phyloP scores from a whole-genome alignment of 2,797 vertebrate species.

The Fundulus diaphanus region DNA sequence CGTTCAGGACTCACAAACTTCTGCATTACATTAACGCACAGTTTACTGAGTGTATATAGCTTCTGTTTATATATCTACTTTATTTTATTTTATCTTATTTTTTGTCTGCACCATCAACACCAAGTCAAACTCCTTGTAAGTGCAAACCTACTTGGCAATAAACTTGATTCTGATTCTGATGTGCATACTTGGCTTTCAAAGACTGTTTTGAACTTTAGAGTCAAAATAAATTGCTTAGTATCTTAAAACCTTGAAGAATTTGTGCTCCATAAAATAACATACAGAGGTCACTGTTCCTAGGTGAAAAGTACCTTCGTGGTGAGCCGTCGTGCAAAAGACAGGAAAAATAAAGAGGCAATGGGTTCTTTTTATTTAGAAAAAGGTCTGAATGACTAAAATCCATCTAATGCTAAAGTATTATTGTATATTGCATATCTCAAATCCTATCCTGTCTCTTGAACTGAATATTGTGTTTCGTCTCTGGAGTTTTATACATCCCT shows the following conservation, averaged over 20 bases:
- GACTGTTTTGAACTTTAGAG: neutral
- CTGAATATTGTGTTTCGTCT: no score
- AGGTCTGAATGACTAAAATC: neutral
- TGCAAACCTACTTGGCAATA: no score
- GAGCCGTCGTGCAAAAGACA: neutral
- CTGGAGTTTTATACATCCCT: no score
- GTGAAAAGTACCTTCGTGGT: neutral
- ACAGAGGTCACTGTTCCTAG: neutral
- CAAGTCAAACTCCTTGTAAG: no score
- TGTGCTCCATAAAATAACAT: conserved; percentile 9
- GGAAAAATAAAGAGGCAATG: neutral
- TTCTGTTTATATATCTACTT: no score
- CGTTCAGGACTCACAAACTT: no score
- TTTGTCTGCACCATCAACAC: no score
- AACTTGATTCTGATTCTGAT: no score
- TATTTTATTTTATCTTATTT: no score
- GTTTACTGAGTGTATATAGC: no score
- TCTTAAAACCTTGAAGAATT: conserved; percentile 37
- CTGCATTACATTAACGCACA: no score
- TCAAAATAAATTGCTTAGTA: conserved; percentile 28
- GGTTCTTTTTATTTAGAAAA: neutral
- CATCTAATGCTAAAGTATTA: neutral
- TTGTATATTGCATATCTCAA: no score
- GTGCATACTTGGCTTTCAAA: neutral
- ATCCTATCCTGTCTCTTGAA: neutral